A percentile compares a stretch with the other conserved stretches of the same genome.
phyloP scores from a whole-genome alignment of 2,113 vertebrate genomes.

The Cavia aperea region DNA sequence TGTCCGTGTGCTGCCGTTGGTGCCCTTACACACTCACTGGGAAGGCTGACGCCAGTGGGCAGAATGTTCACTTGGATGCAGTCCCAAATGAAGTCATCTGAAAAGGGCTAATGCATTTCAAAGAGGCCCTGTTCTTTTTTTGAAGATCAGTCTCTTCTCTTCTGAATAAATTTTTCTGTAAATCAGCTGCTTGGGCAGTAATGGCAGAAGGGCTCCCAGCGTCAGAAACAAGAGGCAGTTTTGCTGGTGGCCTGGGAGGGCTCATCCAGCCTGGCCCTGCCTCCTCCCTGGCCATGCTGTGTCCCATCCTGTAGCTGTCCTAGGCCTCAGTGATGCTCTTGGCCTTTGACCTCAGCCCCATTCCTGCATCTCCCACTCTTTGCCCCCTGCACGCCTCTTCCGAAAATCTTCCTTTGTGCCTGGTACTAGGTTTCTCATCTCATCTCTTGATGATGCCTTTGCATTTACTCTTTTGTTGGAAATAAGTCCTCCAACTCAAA shows the following conservation, averaged over 20 bases:
- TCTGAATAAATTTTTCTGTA: background rate
- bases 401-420: background rate
- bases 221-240: constrained; percentile 24
- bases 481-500: background rate
- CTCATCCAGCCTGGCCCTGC: background rate
- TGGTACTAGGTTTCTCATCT: background rate
- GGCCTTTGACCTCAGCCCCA: background rate
- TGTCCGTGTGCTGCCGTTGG: background rate
- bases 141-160: constrained; percentile 12
- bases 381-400: background rate
- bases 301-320: rapidly evolving
- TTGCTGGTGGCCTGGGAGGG: background rate
- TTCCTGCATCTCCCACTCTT: too few relatives aligned
- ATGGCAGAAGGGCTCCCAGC: background rate
- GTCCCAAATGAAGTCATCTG: background rate
- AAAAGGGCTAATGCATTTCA: constrained; percentile 29
- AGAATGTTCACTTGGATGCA: constrained; percentile 12
- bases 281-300: background rate
- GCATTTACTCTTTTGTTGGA: background rate
- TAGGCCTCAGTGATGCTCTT: rapidly evolving
- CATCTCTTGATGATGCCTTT: background rate
- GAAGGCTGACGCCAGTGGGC: constrained; percentile 38
- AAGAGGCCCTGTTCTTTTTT: background rate
- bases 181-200: constrained; percentile 6
- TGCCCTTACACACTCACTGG: too few relatives aligned